phyloP scores from a whole-genome alignment of 1,140 invertebrate genomes.

The Eupristina koningsbergeri region DNA sequence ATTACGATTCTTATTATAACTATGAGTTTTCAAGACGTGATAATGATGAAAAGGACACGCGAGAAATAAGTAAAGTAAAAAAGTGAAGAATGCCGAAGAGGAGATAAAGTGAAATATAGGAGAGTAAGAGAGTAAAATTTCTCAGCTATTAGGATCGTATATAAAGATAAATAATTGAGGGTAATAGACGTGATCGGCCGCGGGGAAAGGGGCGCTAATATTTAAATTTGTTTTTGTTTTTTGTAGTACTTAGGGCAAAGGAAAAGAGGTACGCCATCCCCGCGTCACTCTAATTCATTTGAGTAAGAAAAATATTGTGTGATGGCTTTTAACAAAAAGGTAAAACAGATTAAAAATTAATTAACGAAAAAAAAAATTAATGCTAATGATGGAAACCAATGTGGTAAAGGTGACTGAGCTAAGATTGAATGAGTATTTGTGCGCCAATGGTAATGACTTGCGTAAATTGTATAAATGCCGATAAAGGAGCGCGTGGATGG shows the following conservation, averaged over 20 bases:
- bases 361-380: slow-evolving; percentile 50
- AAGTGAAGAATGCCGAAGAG: slow-evolving; percentile 26
- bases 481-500: slow-evolving; percentile 46
- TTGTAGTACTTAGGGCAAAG: slow-evolving; percentile 61
- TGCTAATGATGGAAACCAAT: slow-evolving; percentile 36
- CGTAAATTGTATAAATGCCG: slow-evolving; percentile 48
- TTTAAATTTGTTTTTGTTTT: slow-evolving; percentile 63
- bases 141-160: slow-evolving; percentile 71
- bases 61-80: slow-evolving; percentile 26
- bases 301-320: slow-evolving; percentile 48
- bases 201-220: slow-evolving; percentile 57
- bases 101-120: slow-evolving; percentile 44
- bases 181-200: slow-evolving; percentile 48
- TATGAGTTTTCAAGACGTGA: slow-evolving; percentile 72
- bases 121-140: slow-evolving; percentile 59
- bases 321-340: slow-evolving; percentile 46
- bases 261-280: slow-evolving; percentile 41
- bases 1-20: slow-evolving; percentile 66
- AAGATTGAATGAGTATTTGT: slow-evolving; percentile 49
- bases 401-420: not conserved
- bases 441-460: slow-evolving; percentile 39
- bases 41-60: slow-evolving; percentile 58
- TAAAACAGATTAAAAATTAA: slow-evolving; percentile 44
- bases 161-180: slow-evolving; percentile 53
- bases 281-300: slow-evolving; percentile 47